phyloP scores from a whole-genome alignment of 2,888 invertebrate genomes.

The Morinoia aosen region DNA sequence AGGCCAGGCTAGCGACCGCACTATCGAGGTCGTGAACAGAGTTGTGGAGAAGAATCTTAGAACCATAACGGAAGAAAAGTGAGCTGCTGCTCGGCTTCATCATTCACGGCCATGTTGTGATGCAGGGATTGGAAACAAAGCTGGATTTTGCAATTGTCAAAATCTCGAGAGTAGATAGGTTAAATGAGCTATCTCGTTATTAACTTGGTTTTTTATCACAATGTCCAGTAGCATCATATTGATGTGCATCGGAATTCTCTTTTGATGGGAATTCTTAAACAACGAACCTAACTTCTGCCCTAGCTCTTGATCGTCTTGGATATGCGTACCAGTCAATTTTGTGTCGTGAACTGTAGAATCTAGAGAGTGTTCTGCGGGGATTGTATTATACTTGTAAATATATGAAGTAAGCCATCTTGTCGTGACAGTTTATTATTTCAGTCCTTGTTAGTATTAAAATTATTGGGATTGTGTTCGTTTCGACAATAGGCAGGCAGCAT shows the following conservation, averaged over 20 bases:
- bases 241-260: not conserved
- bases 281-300: not conserved
- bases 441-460: not conserved
- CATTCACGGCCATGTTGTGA: not conserved
- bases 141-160: not conserved
- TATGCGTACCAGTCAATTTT: not conserved
- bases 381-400: not conserved
- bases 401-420: not conserved
- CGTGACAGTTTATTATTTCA: not conserved
- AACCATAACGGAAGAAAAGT: not conserved
- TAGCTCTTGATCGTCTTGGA: not conserved
- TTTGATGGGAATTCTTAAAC: not conserved
- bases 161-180: not conserved
- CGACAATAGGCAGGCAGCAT: not conserved
- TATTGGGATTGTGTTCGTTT: not conserved
- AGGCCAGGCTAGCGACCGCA: not conserved
- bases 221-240: not conserved
- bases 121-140: not conserved
- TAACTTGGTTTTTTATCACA: not conserved
- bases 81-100: not conserved
- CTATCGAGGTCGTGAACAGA: slow-evolving; percentile 23
- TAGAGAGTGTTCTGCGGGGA: not conserved
- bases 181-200: not conserved
- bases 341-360: not conserved
- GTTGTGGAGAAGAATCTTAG: slow-evolving; percentile 16